Evolutionary conservation across 2,113 vertebrate species (phyloP).

Genomic region (Motacilla tschutschensis): DNA sequence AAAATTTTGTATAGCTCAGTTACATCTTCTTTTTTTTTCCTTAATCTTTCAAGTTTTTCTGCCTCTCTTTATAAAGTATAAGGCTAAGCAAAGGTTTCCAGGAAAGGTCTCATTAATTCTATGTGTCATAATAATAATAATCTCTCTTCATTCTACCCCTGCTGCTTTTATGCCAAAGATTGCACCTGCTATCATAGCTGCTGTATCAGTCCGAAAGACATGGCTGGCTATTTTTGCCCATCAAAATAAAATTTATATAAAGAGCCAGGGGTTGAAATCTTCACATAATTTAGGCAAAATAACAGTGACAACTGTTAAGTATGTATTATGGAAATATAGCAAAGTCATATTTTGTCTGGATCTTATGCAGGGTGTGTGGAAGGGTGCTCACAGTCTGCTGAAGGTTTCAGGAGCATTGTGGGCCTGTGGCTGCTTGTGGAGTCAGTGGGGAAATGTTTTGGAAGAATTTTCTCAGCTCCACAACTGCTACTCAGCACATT

Average conservation of each 20-base stretch:
- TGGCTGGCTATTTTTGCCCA: neutral
- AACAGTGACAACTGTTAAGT: neutral
- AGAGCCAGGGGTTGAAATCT: neutral
- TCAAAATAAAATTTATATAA: neutral
- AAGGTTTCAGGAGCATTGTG: neutral
- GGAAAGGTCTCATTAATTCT: slow-evolving; percentile 31
- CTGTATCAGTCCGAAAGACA: neutral
- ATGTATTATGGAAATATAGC: neutral
- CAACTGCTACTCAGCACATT: neutral
- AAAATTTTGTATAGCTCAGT: neutral
- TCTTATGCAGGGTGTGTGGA: neutral
- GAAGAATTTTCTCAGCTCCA: neutral
- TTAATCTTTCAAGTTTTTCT: neutral
- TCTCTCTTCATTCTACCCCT: neutral
- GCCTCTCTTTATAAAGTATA: neutral
- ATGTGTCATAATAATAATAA: slow-evolving; percentile 12
- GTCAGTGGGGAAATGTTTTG: neutral
- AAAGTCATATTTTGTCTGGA: neutral
- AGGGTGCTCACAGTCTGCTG: neutral
- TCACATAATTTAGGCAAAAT: neutral
- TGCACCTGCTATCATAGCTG: neutral
- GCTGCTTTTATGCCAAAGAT: slow-evolving; percentile 22
- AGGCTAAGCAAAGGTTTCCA: neutral
- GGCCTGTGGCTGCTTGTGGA: neutral
- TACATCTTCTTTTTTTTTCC: neutral